phyloP scores from a whole-genome alignment of 1,140 invertebrate genomes.

The Anoplolepis gracilipes region DNA sequence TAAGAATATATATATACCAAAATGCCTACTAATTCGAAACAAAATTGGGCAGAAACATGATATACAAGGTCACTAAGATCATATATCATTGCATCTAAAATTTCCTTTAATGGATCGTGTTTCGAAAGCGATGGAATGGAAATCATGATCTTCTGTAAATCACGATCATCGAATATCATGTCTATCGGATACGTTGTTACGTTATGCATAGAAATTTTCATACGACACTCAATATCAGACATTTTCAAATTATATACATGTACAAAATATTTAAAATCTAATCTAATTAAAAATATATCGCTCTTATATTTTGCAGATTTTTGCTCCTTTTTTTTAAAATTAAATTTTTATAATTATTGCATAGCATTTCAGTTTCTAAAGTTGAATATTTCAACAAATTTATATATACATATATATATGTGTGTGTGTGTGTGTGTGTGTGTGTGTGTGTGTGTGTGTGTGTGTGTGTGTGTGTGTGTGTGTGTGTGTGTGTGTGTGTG shows the following conservation, averaged over 20 bases:
- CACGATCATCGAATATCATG: not conserved
- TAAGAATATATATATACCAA: not conserved
- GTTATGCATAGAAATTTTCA: not conserved
- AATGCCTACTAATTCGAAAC: not conserved
- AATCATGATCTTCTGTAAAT: not conserved
- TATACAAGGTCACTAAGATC: not conserved
- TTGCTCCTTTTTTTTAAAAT: not conserved
- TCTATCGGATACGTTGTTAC: not conserved
- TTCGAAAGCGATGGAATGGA: not conserved
- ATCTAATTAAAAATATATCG: too few species aligned
- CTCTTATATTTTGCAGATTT: not conserved
- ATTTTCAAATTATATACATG: not conserved
- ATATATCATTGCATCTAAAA: not conserved
- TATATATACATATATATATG: too few species aligned
- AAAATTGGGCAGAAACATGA: constrained; percentile 12
- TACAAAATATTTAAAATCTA: not conserved
- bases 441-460: too few species aligned
- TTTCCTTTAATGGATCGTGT: not conserved
- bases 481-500: too few species aligned
- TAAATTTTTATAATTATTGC: not conserved
- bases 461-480: too few species aligned
- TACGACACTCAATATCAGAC: not conserved
- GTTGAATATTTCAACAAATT: constrained; percentile 11
- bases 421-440: too few species aligned
- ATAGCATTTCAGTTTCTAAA: not conserved